Base-by-base conservation (phyloP, 1,140 invertebrate genomes). In the Coboldia fuscipes region DNA sequence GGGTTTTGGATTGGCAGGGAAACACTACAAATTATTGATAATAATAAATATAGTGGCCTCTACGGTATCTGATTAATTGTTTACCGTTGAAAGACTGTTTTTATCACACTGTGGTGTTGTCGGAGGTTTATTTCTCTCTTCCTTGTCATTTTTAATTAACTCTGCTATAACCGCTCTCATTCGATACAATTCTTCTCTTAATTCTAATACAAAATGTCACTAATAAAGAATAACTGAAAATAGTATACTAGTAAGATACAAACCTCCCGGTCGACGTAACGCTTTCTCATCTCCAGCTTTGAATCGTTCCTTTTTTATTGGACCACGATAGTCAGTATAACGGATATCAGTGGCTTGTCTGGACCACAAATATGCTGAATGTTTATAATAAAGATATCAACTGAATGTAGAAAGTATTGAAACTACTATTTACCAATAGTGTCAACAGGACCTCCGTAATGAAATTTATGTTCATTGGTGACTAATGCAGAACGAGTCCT, bases 121-220 rank as follows among this genome's bases (percentile, higher is more conserved):
- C n/a, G 7, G 23, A 8, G 7, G 7, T 7, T 24, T 8, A 7
- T 7, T 8, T 24, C 7, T 8, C 7, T 24, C n/a, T 24, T 24
- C 23, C 12, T 23, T 23, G 6, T 6, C 22, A 12, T 14, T 30
- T 30, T 30, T 13, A 30, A 54, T 44, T 29, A 54, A 30, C 17
- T 46, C 21, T 20, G 53, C 51, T 29, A 54, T 54, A 19, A 49
- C 38, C 30, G 50, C 50, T 4, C 51, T 49, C 33, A 53, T 41
- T 9, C 48, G 40, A n/a, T 43, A 34, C 5, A 54, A 31, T 17
- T 54, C 51, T 29, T 48, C 46, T 5, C 48, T 45, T 30, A 51
- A 50, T 33, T 53, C 51, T 53, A 16, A 12, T 6, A 16, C 12
- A 8, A 9, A 3, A 3, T 17, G 26, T 24, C 28, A 29, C 9